Evolutionary conservation across 1,140 invertebrate species (phyloP), one percentile per base, ranked within the genome.

Genomic region (Drosophila lacertosa): DNA sequence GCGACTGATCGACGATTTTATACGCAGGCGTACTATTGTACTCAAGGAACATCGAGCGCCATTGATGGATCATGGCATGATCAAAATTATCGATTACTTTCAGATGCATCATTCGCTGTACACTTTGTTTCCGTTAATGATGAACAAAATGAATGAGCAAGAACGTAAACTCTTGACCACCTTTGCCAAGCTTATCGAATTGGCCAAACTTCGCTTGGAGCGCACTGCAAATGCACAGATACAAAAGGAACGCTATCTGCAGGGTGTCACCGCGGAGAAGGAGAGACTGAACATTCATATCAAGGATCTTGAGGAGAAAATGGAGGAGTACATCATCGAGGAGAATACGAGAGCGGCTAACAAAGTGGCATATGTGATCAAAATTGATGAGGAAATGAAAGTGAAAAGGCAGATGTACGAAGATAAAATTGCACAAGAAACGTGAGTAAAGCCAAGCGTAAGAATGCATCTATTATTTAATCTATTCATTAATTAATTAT

Each of bases 81-180:
- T 86, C 7, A 26, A 50, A 9, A 88, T 88, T 16, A 82, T 88
- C n/a, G 82, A 88, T 20, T 88, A 55, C 37, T 88, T 88, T 15
- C 82, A 82, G 39, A 32, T 16, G 0, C 42, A 88, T 47, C 0
- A n/a, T 2, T 7, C 51, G 2, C 77, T 88, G 32, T 45, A 53
- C 16, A 7, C 29, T 0, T 15, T 78, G 0, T 78, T 75, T 0
- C 59, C 71, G 5, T 7, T 10, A 9, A 50, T 51, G n/a, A 37
- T 45, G 6, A 47, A 70, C 6, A 20, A 40, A 3, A 33, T 77
- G 45, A 16, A 37, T 1, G 16, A 6, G 0, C 48, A 42, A 0
- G 69, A 82, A 13, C 45, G 1, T 0, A 63, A 64, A 5, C 32
- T 88, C 3, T 10, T 88, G 2, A 26, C 1, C 0, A 53, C 74